Base-by-base conservation (phyloP, 92 coral and sea anemone species). In the Epizoanthus illoricatus region DNA sequence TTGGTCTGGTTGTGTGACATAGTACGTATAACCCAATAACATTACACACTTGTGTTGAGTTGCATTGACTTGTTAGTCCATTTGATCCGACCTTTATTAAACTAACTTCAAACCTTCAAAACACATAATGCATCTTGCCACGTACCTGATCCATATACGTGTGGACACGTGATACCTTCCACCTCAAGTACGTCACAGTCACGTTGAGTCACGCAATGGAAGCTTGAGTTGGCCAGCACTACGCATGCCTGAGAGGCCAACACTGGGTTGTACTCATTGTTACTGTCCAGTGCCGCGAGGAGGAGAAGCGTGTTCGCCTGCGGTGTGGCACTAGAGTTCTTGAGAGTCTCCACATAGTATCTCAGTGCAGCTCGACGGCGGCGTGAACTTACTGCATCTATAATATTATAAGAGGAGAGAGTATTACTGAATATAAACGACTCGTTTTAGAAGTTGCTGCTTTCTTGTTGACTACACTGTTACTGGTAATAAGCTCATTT, bases 291-390 rank as follows among this genome's bases (percentile, higher is more conserved):
- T 20, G 89, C 89, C 9, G 94, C 83, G 58, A 93, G 63, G 79
- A 85, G 82, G 42, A 90, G 87, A 23, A 88, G 60, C 0, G 85
- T 85, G 78, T 62, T 21, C 21, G 67, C 49, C 58, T 88, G 68
- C 2, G 20, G 61, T 49, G 65, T 73, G 62, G 13, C 72, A n/a
- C n/a, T n/a, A 10, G 11, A 42, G 64, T 43, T 59, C 17, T 81
- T 43, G 23, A 93, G 91, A 21, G 81, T 68, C 72, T 93, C 94
- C 1, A 86, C 90, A 71, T 93, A 91, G 76, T 75, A 93, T 52
- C 74, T 89, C 24, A 85, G 67, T n/a, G 81, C 75, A 5, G 92
- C 87, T 76, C 97, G 79, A 70, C 90, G 89, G 63, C 80, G 85
- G 54, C 97, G 91, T 42, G 85, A 58, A 41, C 16, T 20, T 12